phyloP scores from a whole-genome alignment of 2,113 vertebrate species.

The Poeciliopsis prolifica region DNA sequence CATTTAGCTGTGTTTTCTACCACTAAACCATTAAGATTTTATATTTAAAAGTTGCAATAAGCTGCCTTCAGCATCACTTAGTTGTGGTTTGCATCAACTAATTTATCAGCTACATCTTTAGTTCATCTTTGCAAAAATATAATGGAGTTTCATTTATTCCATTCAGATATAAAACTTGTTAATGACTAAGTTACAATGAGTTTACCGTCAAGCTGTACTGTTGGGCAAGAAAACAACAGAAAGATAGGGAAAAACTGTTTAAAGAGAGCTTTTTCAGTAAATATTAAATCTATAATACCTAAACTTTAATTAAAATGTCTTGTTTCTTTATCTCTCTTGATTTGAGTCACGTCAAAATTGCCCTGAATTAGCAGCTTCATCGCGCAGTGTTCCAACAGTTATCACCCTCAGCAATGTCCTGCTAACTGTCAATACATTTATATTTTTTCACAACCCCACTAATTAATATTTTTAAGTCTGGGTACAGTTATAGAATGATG shows the following conservation, averaged over 20 bases:
- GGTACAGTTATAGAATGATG: conserved; percentile 54
- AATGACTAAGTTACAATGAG: conserved; percentile 26
- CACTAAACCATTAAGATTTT: background rate
- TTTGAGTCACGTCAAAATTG: conserved; percentile 74
- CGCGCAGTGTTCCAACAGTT: conserved; percentile 69
- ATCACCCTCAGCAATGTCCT: conserved; percentile 62
- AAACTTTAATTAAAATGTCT: conserved; percentile 72
- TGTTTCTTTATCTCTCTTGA: conserved; percentile 70
- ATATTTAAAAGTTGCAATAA: background rate
- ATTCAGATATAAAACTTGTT: conserved; percentile 40
- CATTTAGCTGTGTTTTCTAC: conserved; percentile 6
- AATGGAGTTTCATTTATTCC: conserved; percentile 32
- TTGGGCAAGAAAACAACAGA: conserved; percentile 42
- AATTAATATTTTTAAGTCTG: conserved; percentile 73
- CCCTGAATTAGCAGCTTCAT: conserved; percentile 61
- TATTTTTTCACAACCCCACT: conserved; percentile 71
- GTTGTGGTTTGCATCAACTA: conserved; percentile 3
- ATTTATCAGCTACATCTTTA: conserved; percentile 19
- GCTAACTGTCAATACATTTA: conserved; percentile 65
- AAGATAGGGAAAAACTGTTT: conserved; percentile 39
- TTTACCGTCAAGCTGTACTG: conserved; percentile 14
- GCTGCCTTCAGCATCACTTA: background rate
- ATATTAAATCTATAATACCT: conserved; percentile 66
- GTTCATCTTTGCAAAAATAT: background rate
- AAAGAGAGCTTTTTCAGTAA: conserved; percentile 69